These are phyloP conservation scores for Drosophila cardini DNA, from an alignment of 1,140 invertebrate species.

Conservation along the genomic window DNA sequence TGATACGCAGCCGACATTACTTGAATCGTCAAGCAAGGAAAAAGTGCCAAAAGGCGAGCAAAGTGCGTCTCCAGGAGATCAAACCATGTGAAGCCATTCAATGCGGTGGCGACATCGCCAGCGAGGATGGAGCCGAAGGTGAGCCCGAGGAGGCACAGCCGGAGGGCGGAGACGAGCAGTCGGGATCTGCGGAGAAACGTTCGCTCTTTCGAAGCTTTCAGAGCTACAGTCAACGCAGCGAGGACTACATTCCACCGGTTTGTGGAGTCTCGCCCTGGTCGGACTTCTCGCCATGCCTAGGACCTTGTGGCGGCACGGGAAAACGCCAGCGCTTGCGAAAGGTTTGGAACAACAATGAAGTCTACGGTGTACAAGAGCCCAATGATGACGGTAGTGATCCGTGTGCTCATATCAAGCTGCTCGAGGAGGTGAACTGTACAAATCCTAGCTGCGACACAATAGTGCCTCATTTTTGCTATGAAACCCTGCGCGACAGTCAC, in stretches of 20 bases:
- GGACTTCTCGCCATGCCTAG: slow-evolving; percentile 90
- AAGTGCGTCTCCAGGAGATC: slow-evolving; percentile 63
- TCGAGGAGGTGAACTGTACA: slow-evolving; percentile 85
- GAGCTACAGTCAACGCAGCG: slow-evolving; percentile 75
- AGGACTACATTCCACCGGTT: slow-evolving; percentile 84
- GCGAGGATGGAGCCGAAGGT: slow-evolving; percentile 22
- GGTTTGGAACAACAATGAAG: slow-evolving; percentile 82
- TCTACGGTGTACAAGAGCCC: slow-evolving; percentile 66
- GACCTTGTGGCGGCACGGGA: slow-evolving; percentile 86
- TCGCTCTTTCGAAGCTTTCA: slow-evolving; percentile 74
- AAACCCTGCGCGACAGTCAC: slow-evolving; percentile 85
- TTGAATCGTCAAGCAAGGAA: slow-evolving; percentile 75
- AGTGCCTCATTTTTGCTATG: slow-evolving; percentile 77
- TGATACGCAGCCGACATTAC: slow-evolving; percentile 67
- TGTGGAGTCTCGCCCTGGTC: slow-evolving; percentile 91
- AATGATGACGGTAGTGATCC: slow-evolving; percentile 79
- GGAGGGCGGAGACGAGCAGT: slow-evolving; percentile 35
- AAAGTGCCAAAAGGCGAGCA: slow-evolving; percentile 80
- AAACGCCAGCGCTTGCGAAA: slow-evolving; percentile 68
- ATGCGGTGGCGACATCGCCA: slow-evolving; percentile 75
- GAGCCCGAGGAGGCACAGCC: slow-evolving; percentile 27
- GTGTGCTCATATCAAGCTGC: slow-evolving; percentile 79
- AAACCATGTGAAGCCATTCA: slow-evolving; percentile 65
- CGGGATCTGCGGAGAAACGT: slow-evolving; percentile 50
- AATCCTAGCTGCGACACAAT: slow-evolving; percentile 86